These are phyloP conservation scores for Neotoxoptera formosana DNA, from an alignment of 1,140 invertebrate genomes.

Conservation along the genomic window DNA sequence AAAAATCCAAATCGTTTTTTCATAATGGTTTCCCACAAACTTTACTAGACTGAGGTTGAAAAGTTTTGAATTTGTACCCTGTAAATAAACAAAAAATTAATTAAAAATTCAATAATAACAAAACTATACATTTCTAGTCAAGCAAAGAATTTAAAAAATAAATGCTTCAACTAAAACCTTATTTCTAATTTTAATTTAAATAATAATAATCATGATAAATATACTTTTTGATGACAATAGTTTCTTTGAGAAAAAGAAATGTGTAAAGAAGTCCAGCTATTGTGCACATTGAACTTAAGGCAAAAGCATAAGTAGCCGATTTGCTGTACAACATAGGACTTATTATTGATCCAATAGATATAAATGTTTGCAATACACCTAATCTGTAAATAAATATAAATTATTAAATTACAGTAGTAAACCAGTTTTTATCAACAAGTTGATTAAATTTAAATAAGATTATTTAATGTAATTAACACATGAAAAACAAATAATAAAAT, in stretches of 20 bases:
- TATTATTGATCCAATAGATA: conserved; percentile 27
- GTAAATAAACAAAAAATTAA: neutral
- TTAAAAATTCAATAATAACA: neutral
- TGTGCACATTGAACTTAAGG: too few species aligned
- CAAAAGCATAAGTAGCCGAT: too few species aligned
- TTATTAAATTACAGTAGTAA: too few species aligned
- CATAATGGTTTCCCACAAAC: neutral
- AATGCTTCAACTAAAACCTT: neutral
- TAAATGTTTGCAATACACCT: conserved; percentile 37
- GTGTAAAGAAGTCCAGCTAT: too few species aligned
- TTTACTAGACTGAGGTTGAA: neutral
- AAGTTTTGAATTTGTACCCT: conserved; percentile 8
- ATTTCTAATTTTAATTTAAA: neutral
- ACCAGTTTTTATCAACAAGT: too few species aligned
- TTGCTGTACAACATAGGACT: conserved; percentile 28
- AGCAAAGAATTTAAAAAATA: neutral
- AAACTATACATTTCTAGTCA: neutral
- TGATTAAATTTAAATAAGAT: too few species aligned
- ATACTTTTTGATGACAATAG: conserved; percentile 30
- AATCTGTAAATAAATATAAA: conserved; percentile 9
- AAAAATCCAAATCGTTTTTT: neutral
- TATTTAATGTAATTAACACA: too few species aligned
- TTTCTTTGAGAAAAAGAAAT: conserved; percentile 50
- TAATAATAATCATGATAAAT: neutral
- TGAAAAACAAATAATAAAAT: too few species aligned